Percentiles rank a stretch among this genome's conserved stretches.
These are phyloP conservation scores for Pachypanchax playfairii DNA, from an alignment of 2,113 vertebrate genomes.

Conservation along the genomic window DNA sequence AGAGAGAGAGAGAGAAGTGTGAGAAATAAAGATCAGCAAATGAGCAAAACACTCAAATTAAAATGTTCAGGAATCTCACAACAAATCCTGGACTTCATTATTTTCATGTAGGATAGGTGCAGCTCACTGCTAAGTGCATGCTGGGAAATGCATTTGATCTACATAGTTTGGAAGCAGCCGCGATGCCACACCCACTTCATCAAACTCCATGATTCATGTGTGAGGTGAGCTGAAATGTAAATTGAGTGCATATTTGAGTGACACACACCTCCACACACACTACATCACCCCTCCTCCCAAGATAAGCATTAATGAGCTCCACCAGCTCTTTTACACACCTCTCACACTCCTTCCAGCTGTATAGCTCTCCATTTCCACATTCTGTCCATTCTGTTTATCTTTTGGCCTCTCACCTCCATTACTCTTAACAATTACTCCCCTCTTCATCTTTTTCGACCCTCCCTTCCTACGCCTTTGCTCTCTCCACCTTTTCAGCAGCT, in stretches of 20 bases:
- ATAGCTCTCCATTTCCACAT: slow-evolving; percentile 63
- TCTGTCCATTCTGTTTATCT: slow-evolving; percentile 72
- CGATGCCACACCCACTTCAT: slow-evolving; percentile 46
- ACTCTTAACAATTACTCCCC: slow-evolving; percentile 61
- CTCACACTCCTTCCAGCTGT: slow-evolving; percentile 57
- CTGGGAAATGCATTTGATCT: slow-evolving; percentile 23
- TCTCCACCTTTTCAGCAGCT: slow-evolving; percentile 46
- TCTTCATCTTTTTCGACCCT: slow-evolving; percentile 27
- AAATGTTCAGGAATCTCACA: slow-evolving; percentile 27
- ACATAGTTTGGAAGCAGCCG: slow-evolving; percentile 12
- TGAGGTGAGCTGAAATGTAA: slow-evolving; percentile 47
- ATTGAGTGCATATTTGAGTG: slow-evolving; percentile 37
- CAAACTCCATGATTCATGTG: slow-evolving; percentile 35
- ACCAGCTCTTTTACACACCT: slow-evolving; percentile 57
- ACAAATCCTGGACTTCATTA: slow-evolving; percentile 22
- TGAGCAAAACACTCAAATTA: background rate
- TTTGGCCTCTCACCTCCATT: slow-evolving; percentile 72
- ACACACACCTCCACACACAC: slow-evolving; percentile 24
- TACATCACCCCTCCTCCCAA: slow-evolving; percentile 37
- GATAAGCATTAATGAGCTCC: slow-evolving; percentile 79
- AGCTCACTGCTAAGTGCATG: slow-evolving; percentile 25
- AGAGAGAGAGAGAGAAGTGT: slow-evolving; percentile 20
- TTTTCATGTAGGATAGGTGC: slow-evolving; percentile 23
- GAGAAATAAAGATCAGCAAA: slow-evolving; percentile 13
- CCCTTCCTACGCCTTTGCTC: slow-evolving; percentile 40